Base-by-base conservation (phyloP, 2,797 vertebrate species). In the Rhynchotus rufescens region DNA sequence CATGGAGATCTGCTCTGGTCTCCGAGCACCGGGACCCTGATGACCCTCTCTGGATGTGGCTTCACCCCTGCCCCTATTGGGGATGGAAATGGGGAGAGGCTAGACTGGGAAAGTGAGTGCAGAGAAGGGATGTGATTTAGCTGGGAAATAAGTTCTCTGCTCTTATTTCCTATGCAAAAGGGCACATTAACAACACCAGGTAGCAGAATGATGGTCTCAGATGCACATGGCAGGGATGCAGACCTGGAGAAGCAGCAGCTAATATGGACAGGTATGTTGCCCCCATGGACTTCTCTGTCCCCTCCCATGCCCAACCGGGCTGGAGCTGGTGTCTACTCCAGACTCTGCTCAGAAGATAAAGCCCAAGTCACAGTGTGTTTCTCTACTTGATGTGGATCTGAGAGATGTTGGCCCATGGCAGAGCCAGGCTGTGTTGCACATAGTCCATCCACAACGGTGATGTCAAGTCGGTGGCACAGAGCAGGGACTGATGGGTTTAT, bases 1-100 rank as follows among this genome's bases (percentile, higher is more conserved):
- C 91, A 96, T 10, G 90, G 93, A 92, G 94, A 86, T 95, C 81
- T 95, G 94, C 92, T 78, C 92, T 26, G 81, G 80, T 64, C 61
- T 82, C 73, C 1, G 4, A 64, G 67, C 26, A 26, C 54, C 4
- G 1, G 85, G 86, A 88, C 65, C 86, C 32, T 34, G 1, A 51
- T 94, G 94, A 89, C 93, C 94, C 83, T 36, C 47, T 38, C 73
- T 69, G 84, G 62, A 73, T 72, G 45, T 6, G 61, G 61, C 45
- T 0, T 1, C 69, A 25, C 8, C 38, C 52, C 22, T 77, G 30
- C 30, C 62, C 65, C 4, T 0, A 12, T 13, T 20, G 12, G 71
- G 73, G 34, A 72, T 2, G 3, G 32, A 17, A 21, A 59, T 4
- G 25, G 47, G 82, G 51, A 67, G 28, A 77, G 23, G 12, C 0